These are phyloP conservation scores for Peromyscus maniculatus DNA, from an alignment of 2,113 vertebrate genomes.

Conservation along the genomic window DNA sequence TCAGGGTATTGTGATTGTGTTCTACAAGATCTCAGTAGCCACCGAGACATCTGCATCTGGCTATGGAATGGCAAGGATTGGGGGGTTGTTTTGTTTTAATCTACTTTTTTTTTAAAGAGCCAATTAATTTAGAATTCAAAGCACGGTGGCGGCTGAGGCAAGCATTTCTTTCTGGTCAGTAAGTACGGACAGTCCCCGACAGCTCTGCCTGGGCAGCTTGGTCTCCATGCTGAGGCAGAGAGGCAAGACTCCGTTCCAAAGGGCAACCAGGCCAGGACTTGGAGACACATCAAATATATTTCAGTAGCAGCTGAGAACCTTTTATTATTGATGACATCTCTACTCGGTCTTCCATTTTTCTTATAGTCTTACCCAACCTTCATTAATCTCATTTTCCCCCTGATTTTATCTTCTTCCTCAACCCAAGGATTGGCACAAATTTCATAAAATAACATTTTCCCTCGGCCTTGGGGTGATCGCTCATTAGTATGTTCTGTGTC, in stretches of 20 bases:
- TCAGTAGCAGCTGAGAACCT: not conserved
- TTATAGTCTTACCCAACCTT: not conserved
- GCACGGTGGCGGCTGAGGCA: not conserved
- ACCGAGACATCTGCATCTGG: not conserved
- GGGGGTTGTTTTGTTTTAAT: not conserved
- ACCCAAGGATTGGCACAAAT: not conserved
- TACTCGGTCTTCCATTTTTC: not conserved
- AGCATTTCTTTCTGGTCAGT: not conserved
- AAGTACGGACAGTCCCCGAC: not conserved
- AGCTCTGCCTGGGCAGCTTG: not conserved
- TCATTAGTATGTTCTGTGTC: not conserved
- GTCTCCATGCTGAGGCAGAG: not conserved
- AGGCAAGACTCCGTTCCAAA: not conserved
- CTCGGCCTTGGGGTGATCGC: not conserved
- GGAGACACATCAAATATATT: too few species aligned
- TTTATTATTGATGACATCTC: not conserved
- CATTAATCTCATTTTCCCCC: not conserved
- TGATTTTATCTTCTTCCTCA: not conserved
- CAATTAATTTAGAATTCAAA: not conserved
- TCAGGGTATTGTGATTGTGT: not conserved
- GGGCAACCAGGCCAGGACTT: not conserved
- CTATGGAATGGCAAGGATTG: not conserved
- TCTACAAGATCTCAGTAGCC: not conserved
- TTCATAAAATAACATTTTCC: not conserved
- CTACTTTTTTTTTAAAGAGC: not conserved